Conservation (phyloP, 2,888 invertebrate species). For the Eilema sororculum region DNA sequence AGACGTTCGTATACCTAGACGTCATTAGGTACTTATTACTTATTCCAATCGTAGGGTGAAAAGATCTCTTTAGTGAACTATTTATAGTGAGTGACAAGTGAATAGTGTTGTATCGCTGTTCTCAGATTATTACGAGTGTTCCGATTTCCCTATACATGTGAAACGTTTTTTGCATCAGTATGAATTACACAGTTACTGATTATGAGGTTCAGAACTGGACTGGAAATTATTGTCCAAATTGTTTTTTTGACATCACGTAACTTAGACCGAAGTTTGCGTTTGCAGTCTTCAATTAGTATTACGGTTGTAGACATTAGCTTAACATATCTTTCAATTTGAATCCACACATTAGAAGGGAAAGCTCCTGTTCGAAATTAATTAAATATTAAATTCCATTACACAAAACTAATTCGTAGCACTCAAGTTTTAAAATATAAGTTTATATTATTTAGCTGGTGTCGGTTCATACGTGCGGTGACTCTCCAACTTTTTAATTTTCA, state of each 20-base stretch:
- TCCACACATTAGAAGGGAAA: neutral
- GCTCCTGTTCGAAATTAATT: neutral
- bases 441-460: conserved; percentile 23
- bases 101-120: conserved; percentile 5
- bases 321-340: neutral
- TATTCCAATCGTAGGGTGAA: conserved; percentile 12
- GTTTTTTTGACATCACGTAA: neutral
- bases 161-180: neutral
- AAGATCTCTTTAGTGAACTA: neutral
- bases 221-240: neutral
- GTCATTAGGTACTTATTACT: conserved; percentile 12
- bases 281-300: neutral
- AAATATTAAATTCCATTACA: conserved; percentile 11
- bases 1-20: conserved; percentile 16
- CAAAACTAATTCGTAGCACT: conserved; percentile 31
- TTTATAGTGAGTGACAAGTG: conserved; percentile 14
- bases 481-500: conserved; percentile 49
- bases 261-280: neutral
- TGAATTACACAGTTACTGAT: neutral
- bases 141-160: conserved; percentile 2
- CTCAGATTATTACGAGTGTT: conserved; percentile 8
- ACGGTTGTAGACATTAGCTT: neutral
- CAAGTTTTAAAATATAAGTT: conserved; percentile 36
- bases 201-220: neutral
- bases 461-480: conserved; percentile 44